A percentile compares a stretch with the other conserved stretches of the same genome.
Evolutionary conservation across 2,113 vertebrate genomes (phyloP).

Genomic region (Saccopteryx bilineata): DNA sequence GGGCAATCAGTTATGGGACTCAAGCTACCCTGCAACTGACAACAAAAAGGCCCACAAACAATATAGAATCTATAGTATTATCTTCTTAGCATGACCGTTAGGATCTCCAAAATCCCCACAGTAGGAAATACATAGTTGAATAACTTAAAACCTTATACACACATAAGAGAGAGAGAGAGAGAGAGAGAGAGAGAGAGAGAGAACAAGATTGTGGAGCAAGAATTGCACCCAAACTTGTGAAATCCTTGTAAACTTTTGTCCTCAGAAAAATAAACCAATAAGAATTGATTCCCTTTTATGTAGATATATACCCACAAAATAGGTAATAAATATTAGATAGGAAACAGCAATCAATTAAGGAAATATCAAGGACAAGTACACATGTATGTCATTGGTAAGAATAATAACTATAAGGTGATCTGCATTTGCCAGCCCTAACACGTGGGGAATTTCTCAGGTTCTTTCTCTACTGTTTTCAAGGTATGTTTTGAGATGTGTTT

Average conservation of each 20-base stretch:
- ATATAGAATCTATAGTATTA: background rate
- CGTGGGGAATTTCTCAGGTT: background rate
- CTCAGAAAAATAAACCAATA: background rate
- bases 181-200: background rate
- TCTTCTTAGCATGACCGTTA: conserved; percentile 8
- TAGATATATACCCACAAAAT: background rate
- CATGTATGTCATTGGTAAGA: background rate
- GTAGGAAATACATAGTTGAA: background rate
- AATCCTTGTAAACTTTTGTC: background rate
- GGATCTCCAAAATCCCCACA: background rate
- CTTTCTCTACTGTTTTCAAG: background rate
- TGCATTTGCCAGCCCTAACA: background rate
- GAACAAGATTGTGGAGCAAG: background rate
- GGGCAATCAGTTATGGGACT: background rate
- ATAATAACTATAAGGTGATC: background rate
- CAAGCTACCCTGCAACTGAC: background rate
- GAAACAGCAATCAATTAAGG: background rate
- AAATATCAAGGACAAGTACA: background rate
- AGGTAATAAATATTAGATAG: background rate
- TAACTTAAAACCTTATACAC: background rate
- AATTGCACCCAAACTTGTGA: background rate
- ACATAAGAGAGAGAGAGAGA: background rate
- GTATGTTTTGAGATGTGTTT: background rate
- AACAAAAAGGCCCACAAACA: background rate
- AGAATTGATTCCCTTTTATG: background rate